Evolutionary conservation across 2,113 vertebrate species (phyloP), one percentile per base, ranked within the genome.

Genomic region (Malurus alboscapulatus): DNA sequence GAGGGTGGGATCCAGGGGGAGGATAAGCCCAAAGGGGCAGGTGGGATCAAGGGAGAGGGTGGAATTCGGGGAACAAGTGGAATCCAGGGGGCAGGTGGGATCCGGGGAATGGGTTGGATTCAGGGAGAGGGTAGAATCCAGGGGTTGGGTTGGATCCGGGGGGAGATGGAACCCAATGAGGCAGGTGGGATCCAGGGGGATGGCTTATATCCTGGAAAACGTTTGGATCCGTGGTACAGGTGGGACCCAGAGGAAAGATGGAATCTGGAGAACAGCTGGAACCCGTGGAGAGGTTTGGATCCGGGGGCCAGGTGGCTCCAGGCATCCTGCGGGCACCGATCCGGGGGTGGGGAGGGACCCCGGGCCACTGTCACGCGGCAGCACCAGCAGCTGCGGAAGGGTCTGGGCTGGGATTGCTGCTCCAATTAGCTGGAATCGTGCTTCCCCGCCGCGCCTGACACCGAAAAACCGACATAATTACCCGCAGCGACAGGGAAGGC

Each of bases 401-500:
- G 77, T 47, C 91, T 38, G 88, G 77, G 82, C 91, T 87, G 91
- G 86, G 68, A 89, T 63, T 76, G 45, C 93, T 47, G 75, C 96
- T 94, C 93, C 96, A 96, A 97, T 96, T 96, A 96, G 85, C 94
- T 77, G 89, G 71, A 96, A 94, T 95, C 86, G 92, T 11, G 40
- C 95, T 95, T 96, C 95, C 95, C 96, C 48, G 87, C 82, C 69
- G 95, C 50, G 86, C 94, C 95, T 97, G 95, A 95, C 95, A 96
- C 86, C 68, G 88, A 93, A 96, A 96, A 96, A 94, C 95, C 96
- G 80, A 93, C 95, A 92, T 96, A 94, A 97, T 97, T 97, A 96
- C 95, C 95, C 71, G 92, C 95, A 92, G 95, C 87, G 66, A 87
- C 93, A 71, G 92, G 87, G 78, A 84, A 96, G 96, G 94, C 95